phyloP scores from a whole-genome alignment of 2,888 invertebrate species.

The Drosophila putrida region DNA sequence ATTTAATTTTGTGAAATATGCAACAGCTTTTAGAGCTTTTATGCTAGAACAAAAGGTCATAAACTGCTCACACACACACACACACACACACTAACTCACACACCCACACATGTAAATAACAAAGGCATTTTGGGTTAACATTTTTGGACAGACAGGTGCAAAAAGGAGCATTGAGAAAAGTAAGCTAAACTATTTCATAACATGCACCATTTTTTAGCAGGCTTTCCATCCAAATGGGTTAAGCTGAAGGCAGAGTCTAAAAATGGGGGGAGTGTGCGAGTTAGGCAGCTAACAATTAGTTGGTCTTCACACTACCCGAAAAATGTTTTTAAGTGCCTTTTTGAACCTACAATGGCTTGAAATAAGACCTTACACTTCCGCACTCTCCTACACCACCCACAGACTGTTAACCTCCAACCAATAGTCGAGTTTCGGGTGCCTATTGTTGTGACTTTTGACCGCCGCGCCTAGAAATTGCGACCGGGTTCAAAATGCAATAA shows the following conservation, averaged over 20 bases:
- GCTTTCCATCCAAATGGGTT: constrained; percentile 11
- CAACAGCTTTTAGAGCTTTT: constrained; percentile 50
- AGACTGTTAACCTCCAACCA: neutral
- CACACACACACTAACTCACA: constrained; percentile 20
- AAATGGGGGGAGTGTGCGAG: neutral
- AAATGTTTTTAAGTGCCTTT: constrained; percentile 45
- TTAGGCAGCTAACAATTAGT: constrained; percentile 55
- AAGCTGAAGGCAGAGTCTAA: neutral
- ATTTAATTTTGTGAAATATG: constrained; percentile 60
- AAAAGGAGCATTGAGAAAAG: constrained; percentile 27
- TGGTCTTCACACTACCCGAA: constrained; percentile 26
- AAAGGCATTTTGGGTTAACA: constrained; percentile 55
- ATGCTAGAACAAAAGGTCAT: constrained; percentile 39
- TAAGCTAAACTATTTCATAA: constrained; percentile 50
- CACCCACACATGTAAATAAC: constrained; percentile 44
- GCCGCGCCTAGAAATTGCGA: constrained; percentile 28
- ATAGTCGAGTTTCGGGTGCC: constrained; percentile 29
- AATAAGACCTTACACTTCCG: constrained; percentile 6
- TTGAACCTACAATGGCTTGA: constrained; percentile 11
- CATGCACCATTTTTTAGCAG: constrained; percentile 19
- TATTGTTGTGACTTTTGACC: constrained; percentile 67
- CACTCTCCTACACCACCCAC: neutral
- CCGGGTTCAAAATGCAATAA: constrained; percentile 48
- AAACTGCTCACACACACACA: constrained; percentile 24
- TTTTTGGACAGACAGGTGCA: constrained; percentile 48